A percentile compares a stretch with the other conserved stretches of the same genome.
Conservation (phyloP, 2,888 invertebrate genomes). For the Rhabditoides inermis region DNA sequence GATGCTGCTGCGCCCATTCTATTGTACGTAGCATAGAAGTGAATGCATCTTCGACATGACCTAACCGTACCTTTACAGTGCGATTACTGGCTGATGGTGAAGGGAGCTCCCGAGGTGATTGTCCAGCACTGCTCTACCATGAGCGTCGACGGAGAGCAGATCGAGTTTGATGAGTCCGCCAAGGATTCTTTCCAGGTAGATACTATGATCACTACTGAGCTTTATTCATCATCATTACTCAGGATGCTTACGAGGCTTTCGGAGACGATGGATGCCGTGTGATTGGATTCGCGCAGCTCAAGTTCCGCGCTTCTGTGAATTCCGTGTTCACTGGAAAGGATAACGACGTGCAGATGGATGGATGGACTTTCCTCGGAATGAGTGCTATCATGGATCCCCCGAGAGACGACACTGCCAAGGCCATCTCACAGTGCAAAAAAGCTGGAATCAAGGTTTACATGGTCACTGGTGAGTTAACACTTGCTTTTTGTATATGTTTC, state of each 20-base stretch:
- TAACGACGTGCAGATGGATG: constrained; percentile 28
- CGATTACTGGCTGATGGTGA: constrained; percentile 30
- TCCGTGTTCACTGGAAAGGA: constrained; percentile 30
- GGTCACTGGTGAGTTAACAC: constrained; percentile 45
- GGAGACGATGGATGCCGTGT: constrained; percentile 41
- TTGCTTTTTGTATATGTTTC: too few relatives aligned
- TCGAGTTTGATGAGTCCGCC: constrained; percentile 12
- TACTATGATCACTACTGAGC: too few relatives aligned
- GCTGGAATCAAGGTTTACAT: constrained; percentile 45
- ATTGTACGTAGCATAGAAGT: too few relatives aligned
- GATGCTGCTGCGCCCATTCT: too few relatives aligned
- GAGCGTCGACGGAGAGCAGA: constrained; percentile 13
- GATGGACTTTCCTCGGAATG: constrained; percentile 33
- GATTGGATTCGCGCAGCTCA: constrained; percentile 37
- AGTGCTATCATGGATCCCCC: constrained; percentile 44
- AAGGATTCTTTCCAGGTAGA: constrained; percentile 18
- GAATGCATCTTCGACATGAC: too few relatives aligned
- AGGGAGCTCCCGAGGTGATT: constrained; percentile 41
- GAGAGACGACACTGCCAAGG: constrained; percentile 33
- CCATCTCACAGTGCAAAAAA: constrained; percentile 33
- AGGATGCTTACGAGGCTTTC: constrained; percentile 35
- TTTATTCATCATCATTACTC: too few relatives aligned
- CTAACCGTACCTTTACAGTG: background rate
- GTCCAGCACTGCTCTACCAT: constrained; percentile 28
- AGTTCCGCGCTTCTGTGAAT: constrained; percentile 25